These are phyloP conservation scores for Anastrepha obliqua DNA, from an alignment of 1,140 invertebrate genomes.

Conservation along the genomic window DNA sequence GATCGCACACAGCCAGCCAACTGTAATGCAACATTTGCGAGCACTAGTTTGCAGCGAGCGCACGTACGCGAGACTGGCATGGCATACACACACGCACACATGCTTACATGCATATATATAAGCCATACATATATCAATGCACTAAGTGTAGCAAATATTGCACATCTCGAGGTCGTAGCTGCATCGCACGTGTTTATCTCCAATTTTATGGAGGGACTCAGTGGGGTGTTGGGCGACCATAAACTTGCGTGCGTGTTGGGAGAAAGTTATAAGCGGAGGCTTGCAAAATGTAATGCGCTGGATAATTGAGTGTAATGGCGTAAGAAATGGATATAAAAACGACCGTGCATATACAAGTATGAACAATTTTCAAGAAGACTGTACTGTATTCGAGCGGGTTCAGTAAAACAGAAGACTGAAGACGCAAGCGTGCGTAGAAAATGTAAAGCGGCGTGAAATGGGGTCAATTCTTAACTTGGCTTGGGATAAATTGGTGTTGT, in stretches of 20 bases:
- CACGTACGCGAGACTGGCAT: background rate
- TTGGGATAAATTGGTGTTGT: too few relatives aligned
- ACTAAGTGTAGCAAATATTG: background rate
- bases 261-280: background rate
- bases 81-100: background rate
- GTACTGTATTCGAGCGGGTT: too few relatives aligned
- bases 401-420: too few relatives aligned
- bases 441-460: too few relatives aligned
- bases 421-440: too few relatives aligned
- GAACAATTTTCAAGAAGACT: too few relatives aligned
- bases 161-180: background rate
- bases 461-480: too few relatives aligned
- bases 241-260: background rate
- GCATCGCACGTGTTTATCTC: background rate
- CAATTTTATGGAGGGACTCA: background rate
- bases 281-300: background rate
- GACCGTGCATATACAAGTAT: too few relatives aligned
- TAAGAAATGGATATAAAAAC: background rate
- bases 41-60: background rate
- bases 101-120: background rate
- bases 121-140: too few relatives aligned
- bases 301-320: slow-evolving; percentile 9
- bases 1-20: background rate
- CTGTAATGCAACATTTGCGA: background rate
- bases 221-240: background rate